phyloP scores from a whole-genome alignment of 2,888 invertebrate species.

The Congeria kusceri region DNA sequence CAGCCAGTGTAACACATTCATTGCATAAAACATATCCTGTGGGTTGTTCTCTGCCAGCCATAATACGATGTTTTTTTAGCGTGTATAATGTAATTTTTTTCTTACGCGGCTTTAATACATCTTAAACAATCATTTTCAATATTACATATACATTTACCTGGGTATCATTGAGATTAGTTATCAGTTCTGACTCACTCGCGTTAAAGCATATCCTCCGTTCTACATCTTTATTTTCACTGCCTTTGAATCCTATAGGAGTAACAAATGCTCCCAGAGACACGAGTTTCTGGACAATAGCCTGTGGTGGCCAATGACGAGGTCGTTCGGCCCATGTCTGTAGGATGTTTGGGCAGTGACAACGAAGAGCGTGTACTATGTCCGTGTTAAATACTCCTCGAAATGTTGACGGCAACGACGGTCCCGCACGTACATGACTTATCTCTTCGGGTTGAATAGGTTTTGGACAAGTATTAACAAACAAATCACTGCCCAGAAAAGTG shows the following conservation, averaged over 20 bases:
- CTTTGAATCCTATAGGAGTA: constrained; percentile 20
- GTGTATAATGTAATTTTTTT: constrained; percentile 18
- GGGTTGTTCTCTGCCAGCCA: constrained; percentile 9
- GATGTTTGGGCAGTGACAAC: constrained; percentile 7
- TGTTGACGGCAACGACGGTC: no score
- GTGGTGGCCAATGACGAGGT: constrained; percentile 14
- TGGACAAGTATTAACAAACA: no score
- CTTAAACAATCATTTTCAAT: constrained; percentile 1
- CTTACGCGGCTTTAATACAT: background rate
- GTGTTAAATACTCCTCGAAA: no score
- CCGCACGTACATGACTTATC: no score
- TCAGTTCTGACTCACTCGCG: background rate
- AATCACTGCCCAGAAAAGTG: no score
- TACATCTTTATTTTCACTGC: background rate
- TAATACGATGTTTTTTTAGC: constrained; percentile 19
- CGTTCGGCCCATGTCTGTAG: background rate
- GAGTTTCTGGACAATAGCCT: background rate
- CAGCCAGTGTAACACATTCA: no score
- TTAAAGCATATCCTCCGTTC: constrained; percentile 33
- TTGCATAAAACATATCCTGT: no score
- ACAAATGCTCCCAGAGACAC: constrained; percentile 11
- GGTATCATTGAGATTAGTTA: constrained; percentile 15
- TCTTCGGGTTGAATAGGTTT: no score
- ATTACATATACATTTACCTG: constrained; percentile 23
- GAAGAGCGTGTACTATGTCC: no score